phyloP scores from a whole-genome alignment of 2,797 vertebrate species.

The Gobio occitaniae region DNA sequence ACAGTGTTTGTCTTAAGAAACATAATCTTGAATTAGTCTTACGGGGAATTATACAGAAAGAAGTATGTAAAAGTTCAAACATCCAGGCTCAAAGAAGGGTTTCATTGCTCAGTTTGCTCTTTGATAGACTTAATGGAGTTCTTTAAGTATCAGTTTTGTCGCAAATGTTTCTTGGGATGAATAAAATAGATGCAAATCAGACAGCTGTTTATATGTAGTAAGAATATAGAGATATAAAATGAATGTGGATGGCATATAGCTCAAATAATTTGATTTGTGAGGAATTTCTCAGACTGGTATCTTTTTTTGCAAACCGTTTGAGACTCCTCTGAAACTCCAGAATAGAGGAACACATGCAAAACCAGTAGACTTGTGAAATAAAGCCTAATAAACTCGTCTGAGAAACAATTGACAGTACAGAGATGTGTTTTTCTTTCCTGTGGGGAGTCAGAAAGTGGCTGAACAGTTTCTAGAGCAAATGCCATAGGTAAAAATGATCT shows the following conservation, averaged over 20 bases:
- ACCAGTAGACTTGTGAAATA: not conserved
- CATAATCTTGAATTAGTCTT: not conserved
- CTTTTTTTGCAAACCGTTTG: not conserved
- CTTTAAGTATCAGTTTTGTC: not conserved
- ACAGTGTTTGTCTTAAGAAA: not conserved
- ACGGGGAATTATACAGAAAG: not conserved
- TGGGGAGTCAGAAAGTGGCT: not conserved
- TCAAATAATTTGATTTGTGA: no score
- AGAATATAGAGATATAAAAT: not conserved
- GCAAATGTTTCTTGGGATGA: not conserved
- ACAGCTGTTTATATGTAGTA: not conserved
- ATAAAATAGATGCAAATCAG: not conserved
- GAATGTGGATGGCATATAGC: not conserved
- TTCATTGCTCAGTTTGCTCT: not conserved
- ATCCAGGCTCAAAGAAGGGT: not conserved
- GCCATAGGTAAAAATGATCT: not conserved
- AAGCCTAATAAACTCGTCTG: not conserved
- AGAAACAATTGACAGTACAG: not conserved
- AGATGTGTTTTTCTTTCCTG: not conserved
- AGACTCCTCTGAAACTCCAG: not conserved
- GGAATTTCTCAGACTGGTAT: not conserved
- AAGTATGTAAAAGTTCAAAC: not conserved
- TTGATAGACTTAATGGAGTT: not conserved
- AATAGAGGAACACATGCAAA: not conserved
- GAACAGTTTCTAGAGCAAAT: conserved; percentile 12